Base-by-base conservation (phyloP, 2,113 vertebrate genomes). In the Tamias sibiricus region DNA sequence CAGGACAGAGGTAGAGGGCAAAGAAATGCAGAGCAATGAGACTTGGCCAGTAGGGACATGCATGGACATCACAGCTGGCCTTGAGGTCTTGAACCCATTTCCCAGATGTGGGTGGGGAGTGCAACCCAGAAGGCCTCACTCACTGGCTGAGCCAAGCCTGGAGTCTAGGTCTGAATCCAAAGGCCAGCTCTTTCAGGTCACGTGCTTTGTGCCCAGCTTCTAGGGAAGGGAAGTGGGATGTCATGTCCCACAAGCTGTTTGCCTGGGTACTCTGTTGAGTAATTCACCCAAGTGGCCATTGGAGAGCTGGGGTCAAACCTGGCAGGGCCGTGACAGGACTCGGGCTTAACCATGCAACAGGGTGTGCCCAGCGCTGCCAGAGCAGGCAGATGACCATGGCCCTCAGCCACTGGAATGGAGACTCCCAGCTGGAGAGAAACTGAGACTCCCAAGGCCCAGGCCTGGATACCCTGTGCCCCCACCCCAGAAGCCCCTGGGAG, bases 301-400 rank as follows among this genome's bases (percentile, higher is more conserved):
- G 35, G 91, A 91, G 75, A 97, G 52, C 57, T 42, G 75, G 91
- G 75, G 44, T 94, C 89, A 95, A 74, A 93, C 89, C 44, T 86
- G 71, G n/a, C 80, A 85, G 52, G 83, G 47, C 75, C 57, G 81
- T 64, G 68, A 42, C 74, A 69, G 92, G 68, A 54, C 42, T n/a
- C 90, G 12, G 90, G 87, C 54, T 72, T 76, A 69, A 54, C 74
- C 69, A 49, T 4, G 75, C 59, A n/a, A 64, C 7, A 44, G 92
- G 44, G 68, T 57, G 72, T 87, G 96, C 81, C 84, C 22, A 57
- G 77, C 72, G 22, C 86, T 69, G 89, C 59, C 86, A 77, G 54
- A 79, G 81, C 44, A 85, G 69, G 66, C 72, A 92, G 66, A 92
- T 80, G 47, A 91, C 71, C 44, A 71, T 16, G 68, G 76, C 47